These are phyloP conservation scores for Fistularia tabacaria DNA, from an alignment of 2,797 vertebrate species.

Conservation along the genomic window DNA sequence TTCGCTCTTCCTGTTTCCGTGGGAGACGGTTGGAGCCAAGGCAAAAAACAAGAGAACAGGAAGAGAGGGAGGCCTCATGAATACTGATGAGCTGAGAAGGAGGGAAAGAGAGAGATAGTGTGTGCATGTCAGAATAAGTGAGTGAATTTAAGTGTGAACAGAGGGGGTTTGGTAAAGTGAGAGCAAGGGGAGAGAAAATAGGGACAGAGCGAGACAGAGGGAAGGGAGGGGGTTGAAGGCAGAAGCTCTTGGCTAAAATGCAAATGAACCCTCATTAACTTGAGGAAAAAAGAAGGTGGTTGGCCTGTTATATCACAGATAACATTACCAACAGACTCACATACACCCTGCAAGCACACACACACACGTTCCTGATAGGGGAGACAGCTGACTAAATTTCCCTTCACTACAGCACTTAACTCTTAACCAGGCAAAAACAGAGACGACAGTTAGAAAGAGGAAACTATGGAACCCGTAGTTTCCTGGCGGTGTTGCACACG, in stretches of 20 bases:
- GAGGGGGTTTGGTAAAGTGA: conserved; percentile 71
- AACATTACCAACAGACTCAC: conserved; percentile 57
- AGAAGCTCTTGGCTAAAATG: conserved; percentile 71
- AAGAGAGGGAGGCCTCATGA: conserved; percentile 71
- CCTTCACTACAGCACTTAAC: conserved; percentile 54
- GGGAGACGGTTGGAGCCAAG: conserved; percentile 65
- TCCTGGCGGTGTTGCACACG: conserved; percentile 9
- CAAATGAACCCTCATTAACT: conserved; percentile 75
- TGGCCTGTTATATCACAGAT: conserved; percentile 69
- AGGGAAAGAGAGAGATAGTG: conserved; percentile 53
- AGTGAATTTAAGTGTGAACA: conserved; percentile 73
- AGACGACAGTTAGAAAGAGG: conserved; percentile 8
- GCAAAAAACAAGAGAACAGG: conserved; percentile 73
- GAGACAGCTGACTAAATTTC: conserved; percentile 60
- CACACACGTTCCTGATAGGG: conserved; percentile 40
- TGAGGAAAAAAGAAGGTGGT: conserved; percentile 62
- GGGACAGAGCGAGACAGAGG: conserved; percentile 48
- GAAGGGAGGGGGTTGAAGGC: conserved; percentile 15
- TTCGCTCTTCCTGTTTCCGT: conserved; percentile 60
- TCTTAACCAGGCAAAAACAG: conserved; percentile 45
- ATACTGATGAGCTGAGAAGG: conserved; percentile 71
- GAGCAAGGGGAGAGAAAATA: conserved; percentile 49
- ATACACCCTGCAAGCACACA: conserved; percentile 19
- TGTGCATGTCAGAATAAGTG: conserved; percentile 66
- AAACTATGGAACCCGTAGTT: conserved; percentile 23